Evolutionary conservation across 2,888 invertebrate species (phyloP), one percentile per base, ranked within the genome.

Genomic region (Fragum sueziense): DNA sequence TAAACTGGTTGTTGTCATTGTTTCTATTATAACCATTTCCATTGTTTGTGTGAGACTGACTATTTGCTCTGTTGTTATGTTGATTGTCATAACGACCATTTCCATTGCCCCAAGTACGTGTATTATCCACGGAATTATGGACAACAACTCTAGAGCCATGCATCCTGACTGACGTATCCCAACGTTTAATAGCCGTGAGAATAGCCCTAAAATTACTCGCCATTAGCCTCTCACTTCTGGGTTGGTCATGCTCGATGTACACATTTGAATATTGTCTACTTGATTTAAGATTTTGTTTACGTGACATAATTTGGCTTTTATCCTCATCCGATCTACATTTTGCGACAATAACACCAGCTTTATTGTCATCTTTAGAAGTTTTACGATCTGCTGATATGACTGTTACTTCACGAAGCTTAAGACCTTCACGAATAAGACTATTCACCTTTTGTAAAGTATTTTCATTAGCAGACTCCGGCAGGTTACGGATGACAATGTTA

Each of bases 371-470:
- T 22, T 22, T 22, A 17, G 51, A 47, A 11, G 2, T 14, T 14
- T 51, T 47, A 9, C 68, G 9, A 25, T 68, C 68, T 2, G 68
- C 68, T 14, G 3, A 14, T 9, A 6, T 2, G 27, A 25, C 25
- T 2, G 25, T 22, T 17, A 51, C 27, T 27, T 51, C 52, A 25
- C 3, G 22, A 3, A 68, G 22, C 20, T 31, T 47, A 14, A 68
- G 31, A 17, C 25, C 68, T 17, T 68, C 68, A n/a, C 51, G 47
- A 29, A 68, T 3, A 14, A 68, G 51, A 68, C n/a, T n/a, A n/a
- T n/a, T n/a, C n/a, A n/a, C 51, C 27, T 29, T 68, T 27, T 14
- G 2, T 20, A 22, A 17, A 7, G 51, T 51, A 41, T 68, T 47
- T 22, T 68, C 68, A 29, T 51, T 68, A 6, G 14, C 27, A 1